These are phyloP conservation scores for Bacillus rossius DNA, from an alignment of 1,140 invertebrate genomes.

Conservation along the genomic window DNA sequence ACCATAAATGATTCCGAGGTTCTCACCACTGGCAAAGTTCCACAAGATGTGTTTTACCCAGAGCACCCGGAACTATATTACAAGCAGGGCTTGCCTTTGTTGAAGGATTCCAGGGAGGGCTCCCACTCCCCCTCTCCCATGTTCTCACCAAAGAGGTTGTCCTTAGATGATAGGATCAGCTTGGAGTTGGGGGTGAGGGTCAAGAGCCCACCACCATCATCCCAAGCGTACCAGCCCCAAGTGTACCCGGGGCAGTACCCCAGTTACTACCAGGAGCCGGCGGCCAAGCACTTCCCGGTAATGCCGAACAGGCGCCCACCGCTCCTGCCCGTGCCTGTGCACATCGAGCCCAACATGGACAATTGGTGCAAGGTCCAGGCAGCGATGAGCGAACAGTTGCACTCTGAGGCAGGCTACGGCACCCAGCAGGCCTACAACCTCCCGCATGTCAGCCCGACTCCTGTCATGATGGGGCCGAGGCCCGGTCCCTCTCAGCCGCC, in stretches of 20 bases:
- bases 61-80: neutral
- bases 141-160: slow-evolving; percentile 34
- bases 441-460: neutral
- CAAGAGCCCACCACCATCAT: slow-evolving; percentile 19
- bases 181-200: slow-evolving; percentile 38
- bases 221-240: slow-evolving; percentile 8
- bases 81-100: neutral
- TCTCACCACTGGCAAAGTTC: slow-evolving; percentile 19
- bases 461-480: neutral
- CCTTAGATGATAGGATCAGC: slow-evolving; percentile 41
- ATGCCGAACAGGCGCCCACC: slow-evolving; percentile 1
- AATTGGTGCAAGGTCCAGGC: slow-evolving; percentile 20
- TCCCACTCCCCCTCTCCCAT: neutral
- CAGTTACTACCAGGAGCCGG: neutral
- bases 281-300: neutral
- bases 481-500: neutral
- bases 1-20: slow-evolving; percentile 46
- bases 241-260: neutral
- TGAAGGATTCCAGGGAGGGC: neutral
- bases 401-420: neutral
- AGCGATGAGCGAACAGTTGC: slow-evolving; percentile 13
- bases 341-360: slow-evolving; percentile 1
- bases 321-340: slow-evolving; percentile 1
- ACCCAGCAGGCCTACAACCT: too few relatives aligned
- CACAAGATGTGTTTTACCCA: neutral